phyloP scores from a whole-genome alignment of 2,113 vertebrate species.

The Fukomys damarensis region DNA sequence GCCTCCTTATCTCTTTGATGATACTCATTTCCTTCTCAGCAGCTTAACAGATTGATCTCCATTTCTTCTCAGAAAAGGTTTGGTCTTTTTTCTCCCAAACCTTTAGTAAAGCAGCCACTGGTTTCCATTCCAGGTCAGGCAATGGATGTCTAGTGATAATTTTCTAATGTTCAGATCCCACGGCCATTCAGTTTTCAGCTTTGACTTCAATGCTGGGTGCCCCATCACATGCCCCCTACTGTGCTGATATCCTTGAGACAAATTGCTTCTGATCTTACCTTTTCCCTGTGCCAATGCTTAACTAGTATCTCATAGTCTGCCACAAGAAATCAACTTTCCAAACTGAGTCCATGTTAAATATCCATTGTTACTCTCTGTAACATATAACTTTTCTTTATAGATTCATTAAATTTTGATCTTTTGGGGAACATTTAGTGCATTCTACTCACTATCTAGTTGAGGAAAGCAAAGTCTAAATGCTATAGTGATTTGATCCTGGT shows the following conservation, averaged over 20 bases:
- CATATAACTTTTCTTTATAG: not conserved
- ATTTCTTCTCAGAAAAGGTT: not conserved
- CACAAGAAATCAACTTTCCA: not conserved
- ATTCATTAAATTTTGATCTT: not conserved
- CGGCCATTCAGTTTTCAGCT: not conserved
- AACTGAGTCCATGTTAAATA: not conserved
- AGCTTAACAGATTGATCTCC: constrained; percentile 16
- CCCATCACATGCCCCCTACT: not conserved
- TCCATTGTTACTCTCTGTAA: not conserved
- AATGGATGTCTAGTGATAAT: not conserved
- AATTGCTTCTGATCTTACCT: not conserved
- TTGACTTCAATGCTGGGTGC: not conserved
- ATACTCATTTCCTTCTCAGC: constrained; percentile 31
- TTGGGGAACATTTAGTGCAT: not conserved
- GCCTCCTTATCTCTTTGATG: not conserved
- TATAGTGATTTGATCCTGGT: not conserved
- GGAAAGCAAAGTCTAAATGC: not conserved
- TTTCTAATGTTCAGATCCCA: not conserved
- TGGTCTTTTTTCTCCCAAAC: not conserved
- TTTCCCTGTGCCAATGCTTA: not conserved
- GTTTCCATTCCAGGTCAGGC: not conserved
- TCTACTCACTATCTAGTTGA: not conserved
- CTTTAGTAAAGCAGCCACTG: not conserved
- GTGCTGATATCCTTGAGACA: not conserved
- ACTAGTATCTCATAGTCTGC: not conserved